Conservation (phyloP, 2,797 vertebrate genomes). For the Syngnathus rostellatus region DNA sequence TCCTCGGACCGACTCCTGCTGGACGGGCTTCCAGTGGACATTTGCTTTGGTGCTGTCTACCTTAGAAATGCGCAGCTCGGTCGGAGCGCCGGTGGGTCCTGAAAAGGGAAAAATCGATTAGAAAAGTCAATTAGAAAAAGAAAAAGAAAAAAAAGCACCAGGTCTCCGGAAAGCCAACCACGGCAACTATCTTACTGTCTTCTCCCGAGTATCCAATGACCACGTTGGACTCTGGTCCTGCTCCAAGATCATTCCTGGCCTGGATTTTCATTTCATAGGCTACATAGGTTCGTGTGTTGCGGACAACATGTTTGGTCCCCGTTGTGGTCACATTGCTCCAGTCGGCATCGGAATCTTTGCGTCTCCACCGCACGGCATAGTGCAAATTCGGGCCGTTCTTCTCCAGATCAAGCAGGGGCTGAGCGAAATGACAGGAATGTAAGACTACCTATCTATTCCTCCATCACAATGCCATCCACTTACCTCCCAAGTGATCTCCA, state of each 20-base stretch:
- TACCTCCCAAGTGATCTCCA: slow-evolving; percentile 97
- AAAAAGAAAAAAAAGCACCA: background rate
- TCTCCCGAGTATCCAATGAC: slow-evolving; percentile 87
- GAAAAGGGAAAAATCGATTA: background rate
- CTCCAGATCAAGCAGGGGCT: slow-evolving; percentile 75
- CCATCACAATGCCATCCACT: slow-evolving; percentile 27
- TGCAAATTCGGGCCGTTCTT: slow-evolving; percentile 82
- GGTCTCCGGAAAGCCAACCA: background rate
- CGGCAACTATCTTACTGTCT: slow-evolving; percentile 77
- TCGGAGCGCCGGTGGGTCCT: slow-evolving; percentile 84
- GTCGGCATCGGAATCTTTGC: slow-evolving; percentile 69
- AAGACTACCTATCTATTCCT: background rate
- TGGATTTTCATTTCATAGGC: slow-evolving; percentile 92
- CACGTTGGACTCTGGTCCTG: slow-evolving; percentile 76
- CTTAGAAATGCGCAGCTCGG: slow-evolving; percentile 77
- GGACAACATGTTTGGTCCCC: slow-evolving; percentile 68
- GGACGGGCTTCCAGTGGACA: slow-evolving; percentile 84
- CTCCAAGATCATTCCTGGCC: slow-evolving; percentile 85
- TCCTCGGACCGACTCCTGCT: slow-evolving; percentile 78
- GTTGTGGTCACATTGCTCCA: slow-evolving; percentile 80
- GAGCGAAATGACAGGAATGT: slow-evolving; percentile 2
- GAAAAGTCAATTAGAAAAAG: too few relatives aligned
- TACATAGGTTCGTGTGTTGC: slow-evolving; percentile 79
- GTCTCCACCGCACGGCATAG: slow-evolving; percentile 83
- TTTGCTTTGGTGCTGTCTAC: slow-evolving; percentile 78